Evolutionary conservation across 1,140 invertebrate genomes (phyloP).

Genomic region (Araneus ventricosus): DNA sequence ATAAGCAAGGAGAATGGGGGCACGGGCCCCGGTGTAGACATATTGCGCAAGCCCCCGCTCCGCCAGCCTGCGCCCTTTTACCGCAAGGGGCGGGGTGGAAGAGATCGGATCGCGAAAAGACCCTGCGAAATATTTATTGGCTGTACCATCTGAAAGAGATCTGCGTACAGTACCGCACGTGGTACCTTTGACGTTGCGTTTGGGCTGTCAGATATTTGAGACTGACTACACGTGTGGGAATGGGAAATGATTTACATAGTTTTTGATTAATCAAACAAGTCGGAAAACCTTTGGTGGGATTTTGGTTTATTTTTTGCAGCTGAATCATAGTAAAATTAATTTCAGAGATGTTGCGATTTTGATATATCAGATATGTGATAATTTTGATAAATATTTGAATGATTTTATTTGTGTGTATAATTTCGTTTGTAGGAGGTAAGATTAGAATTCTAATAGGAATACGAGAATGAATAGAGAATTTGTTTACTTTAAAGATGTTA

Average conservation of each 20-base stretch:
- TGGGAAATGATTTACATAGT: constrained; percentile 55
- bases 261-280: not conserved
- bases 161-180: not conserved
- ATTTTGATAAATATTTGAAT: too few relatives aligned
- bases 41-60: constrained; percentile 50
- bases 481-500: too few relatives aligned
- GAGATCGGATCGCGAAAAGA: not conserved
- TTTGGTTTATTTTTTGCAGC: too few relatives aligned
- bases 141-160: constrained; percentile 43
- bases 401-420: too few relatives aligned
- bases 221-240: constrained; percentile 36
- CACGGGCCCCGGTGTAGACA: constrained; percentile 34
- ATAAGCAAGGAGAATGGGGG: constrained; percentile 23
- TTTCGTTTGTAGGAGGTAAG: too few relatives aligned
- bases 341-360: too few relatives aligned
- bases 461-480: too few relatives aligned
- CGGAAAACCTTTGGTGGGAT: not conserved
- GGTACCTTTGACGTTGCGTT: not conserved
- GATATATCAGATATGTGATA: too few relatives aligned
- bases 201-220: not conserved
- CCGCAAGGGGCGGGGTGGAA: constrained; percentile 50
- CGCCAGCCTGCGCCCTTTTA: constrained; percentile 6
- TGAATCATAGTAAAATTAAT: too few relatives aligned
- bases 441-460: too few relatives aligned
- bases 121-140: constrained; percentile 61